A percentile compares a stretch with the other conserved stretches of the same genome.
These are phyloP conservation scores for Willowsia nigromaculata DNA, from an alignment of 2,888 invertebrate species.

Conservation along the genomic window DNA sequence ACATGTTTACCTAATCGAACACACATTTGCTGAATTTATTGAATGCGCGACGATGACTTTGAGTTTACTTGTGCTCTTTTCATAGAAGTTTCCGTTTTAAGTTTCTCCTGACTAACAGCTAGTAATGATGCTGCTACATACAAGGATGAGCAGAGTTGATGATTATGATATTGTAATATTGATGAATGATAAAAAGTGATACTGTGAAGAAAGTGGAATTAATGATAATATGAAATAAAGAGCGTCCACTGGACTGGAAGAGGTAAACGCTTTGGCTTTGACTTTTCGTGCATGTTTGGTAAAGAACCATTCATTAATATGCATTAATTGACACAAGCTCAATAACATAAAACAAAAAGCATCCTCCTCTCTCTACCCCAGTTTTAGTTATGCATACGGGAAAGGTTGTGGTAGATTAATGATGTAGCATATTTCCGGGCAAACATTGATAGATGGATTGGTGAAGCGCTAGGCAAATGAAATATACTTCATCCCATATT, in stretches of 20 bases:
- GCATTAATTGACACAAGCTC: conserved; percentile 78
- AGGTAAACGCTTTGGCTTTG: conserved; percentile 63
- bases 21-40: too few species aligned
- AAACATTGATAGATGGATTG: too few species aligned
- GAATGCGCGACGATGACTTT: too few species aligned
- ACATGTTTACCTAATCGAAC: too few species aligned
- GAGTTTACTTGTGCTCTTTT: too few species aligned
- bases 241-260: conserved; percentile 45
- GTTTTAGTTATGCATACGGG: too few species aligned
- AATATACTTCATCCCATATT: too few species aligned
- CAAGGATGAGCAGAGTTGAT: not conserved
- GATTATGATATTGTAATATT: not conserved
- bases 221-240: conserved; percentile 28
- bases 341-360: not conserved
- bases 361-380: not conserved
- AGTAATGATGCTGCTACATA: too few species aligned
- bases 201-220: conserved; percentile 2
- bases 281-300: conserved; percentile 58
- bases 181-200: not conserved
- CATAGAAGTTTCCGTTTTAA: too few species aligned
- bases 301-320: conserved; percentile 78
- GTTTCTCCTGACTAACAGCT: too few species aligned
- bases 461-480: too few species aligned
- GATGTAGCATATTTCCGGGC: not conserved
- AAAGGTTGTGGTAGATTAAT: not conserved